Evolutionary conservation across 2,113 vertebrate genomes (phyloP), one percentile per base, ranked within the genome.

Genomic region (Rousettus leschenaultii): DNA sequence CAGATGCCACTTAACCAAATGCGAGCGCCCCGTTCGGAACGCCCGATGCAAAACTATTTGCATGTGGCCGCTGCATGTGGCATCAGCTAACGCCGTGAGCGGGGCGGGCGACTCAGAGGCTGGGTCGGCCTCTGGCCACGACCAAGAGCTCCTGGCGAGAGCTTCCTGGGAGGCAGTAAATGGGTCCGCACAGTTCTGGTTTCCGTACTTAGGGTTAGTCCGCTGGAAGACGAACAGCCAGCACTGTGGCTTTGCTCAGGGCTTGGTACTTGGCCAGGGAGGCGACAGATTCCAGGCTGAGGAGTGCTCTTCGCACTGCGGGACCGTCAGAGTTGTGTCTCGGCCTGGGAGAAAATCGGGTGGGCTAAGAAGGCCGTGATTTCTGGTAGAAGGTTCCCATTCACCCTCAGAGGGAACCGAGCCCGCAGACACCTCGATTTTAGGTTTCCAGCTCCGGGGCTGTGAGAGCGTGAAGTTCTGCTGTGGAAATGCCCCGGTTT

Each of bases 31-130:
- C 1, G 1, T 45, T 43, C 45, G 14, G 0, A 21, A 84, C 45
- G 13, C 59, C 33, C n/a, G 28, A 97, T 91, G 94, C 97, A 96
- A 97, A 97, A 93, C 90, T 92, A 96, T 96, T 96, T 97, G 88
- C 88, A 86, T 89, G 88, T 22, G 4, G 19, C 59, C 0, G 0
- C 78, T 3, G 11, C 35, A 12, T 2, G 1, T 1, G 21, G 24
- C 4, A 0, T 6, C 48, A 3, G 26, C 26, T 3, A 22, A 68
- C 4, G 0, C 45, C 0, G 13, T 38, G 22, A 51, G 8, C 3
- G 33, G 65, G 74, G 33, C 38, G 0, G 15, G 2, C 4, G 0
- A 4, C 16, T 43, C 63, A 21, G 5, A 70, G 48, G 63, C 30
- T 0, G 2, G 35, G 6, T 65, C 57, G 0, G 55, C 51, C 45